Conservation (phyloP, 2,888 invertebrate species). For the Pyrochroa serraticornis region DNA sequence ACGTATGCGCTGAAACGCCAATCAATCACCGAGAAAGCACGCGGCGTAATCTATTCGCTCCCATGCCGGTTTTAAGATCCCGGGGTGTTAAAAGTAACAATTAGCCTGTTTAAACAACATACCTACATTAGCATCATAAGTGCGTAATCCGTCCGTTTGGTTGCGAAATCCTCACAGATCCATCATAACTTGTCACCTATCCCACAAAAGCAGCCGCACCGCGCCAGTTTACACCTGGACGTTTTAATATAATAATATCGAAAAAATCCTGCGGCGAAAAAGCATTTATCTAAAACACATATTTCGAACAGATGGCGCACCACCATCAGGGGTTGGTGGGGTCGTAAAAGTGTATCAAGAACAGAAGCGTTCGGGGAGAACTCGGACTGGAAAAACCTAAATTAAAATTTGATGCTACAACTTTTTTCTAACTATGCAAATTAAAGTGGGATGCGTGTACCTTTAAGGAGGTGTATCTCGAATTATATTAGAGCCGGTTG, state of each 20-base stretch:
- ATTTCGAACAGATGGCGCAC: constrained; percentile 51
- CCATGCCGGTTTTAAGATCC: constrained; percentile 27
- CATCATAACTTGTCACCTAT: constrained; percentile 54
- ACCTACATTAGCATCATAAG: constrained; percentile 53
- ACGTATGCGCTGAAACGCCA: constrained; percentile 32
- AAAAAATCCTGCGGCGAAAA: constrained; percentile 50
- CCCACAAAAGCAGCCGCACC: constrained; percentile 41
- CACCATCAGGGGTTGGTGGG: constrained; percentile 33
- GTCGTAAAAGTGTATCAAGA: no score
- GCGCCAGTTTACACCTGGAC: constrained; percentile 46
- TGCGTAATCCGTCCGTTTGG: constrained; percentile 41
- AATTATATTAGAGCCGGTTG: not conserved
- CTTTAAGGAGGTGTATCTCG: constrained; percentile 16
- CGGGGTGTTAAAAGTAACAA: constrained; percentile 51
- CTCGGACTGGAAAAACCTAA: constrained; percentile 41
- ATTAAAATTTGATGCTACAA: constrained; percentile 41
- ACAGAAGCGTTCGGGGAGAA: constrained; percentile 32
- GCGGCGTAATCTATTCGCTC: constrained; percentile 27
- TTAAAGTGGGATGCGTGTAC: constrained; percentile 19
- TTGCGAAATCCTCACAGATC: constrained; percentile 45
- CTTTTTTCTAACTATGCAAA: constrained; percentile 27
- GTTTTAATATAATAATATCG: constrained; percentile 35
- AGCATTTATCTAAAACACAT: constrained; percentile 50
- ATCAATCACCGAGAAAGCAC: constrained; percentile 29
- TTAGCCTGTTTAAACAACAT: constrained; percentile 57